Evolutionary conservation across 2,113 vertebrate species (phyloP), one percentile per base, ranked within the genome.

Genomic region (Neodon shergylaensis): DNA sequence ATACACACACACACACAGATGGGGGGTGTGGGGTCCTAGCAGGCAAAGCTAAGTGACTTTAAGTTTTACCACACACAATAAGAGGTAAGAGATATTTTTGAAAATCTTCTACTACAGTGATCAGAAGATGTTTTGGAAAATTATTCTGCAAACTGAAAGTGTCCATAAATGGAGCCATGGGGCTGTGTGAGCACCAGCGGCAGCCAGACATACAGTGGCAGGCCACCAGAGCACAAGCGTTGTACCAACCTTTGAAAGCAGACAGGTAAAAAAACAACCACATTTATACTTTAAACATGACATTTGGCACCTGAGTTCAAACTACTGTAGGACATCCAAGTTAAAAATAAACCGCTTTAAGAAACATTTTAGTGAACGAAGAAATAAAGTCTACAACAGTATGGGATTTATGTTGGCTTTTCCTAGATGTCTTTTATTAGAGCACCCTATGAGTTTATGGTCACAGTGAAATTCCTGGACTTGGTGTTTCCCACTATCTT

Each of bases 81-180:
- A 91, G 22, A 77, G 14, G 12, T 47, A 79, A 47, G 31, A 42
- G 39, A 65, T n/a, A 58, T 61, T 94, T 92, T 65, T 73, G 28
- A 36, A 66, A 82, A 92, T 36, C 4, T 68, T 76, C 68, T 68
- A 49, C 26, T 83, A 14, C 19, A 79, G 24, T 94, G 79, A 87
- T 39, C 42, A 94, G 22, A 96, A 78, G 74, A 78, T 78, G 94
- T 68, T 82, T 92, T 92, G 31, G 13, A 68, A 74, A 85, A 65
- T 76, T 66, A 36, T 72, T 76, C 73, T 82, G 49, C 58, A 85
- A 86, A 63, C 81, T 76, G 26, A 19, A 84, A 86, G 63, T 63
- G 54, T 39, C 22, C 90, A 94, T 9, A 77, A 90, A 83, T 47
- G 39, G 52, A 88, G 78, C 9, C 3, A 2, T 74, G 21, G 49